Conservation (phyloP, 37 sponge, comb jelly and placozoan genomes). For the Cliona cf. orientalis region DNA sequence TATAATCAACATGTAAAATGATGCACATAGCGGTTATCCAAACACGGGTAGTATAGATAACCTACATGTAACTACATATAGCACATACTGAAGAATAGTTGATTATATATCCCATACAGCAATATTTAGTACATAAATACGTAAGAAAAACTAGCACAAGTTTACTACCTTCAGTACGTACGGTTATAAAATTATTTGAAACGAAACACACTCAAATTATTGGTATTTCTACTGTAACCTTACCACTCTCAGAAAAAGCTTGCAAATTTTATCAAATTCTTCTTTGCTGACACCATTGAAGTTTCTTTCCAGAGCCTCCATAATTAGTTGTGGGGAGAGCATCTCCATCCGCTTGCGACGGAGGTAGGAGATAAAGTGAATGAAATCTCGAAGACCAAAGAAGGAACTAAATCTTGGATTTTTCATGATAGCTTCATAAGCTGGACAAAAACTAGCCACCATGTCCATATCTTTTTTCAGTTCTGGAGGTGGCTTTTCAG, state of each 20-base stretch:
- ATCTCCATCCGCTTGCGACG: conserved; percentile 43
- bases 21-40: too few species aligned
- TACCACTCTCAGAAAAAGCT: conserved; percentile 61
- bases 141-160: too few species aligned
- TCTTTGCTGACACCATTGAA: conserved; percentile 79
- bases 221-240: not conserved
- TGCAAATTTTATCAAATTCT: conserved; percentile 61
- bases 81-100: too few species aligned
- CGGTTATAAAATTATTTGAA: not conserved
- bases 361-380: conserved; percentile 84
- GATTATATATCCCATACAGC: too few species aligned
- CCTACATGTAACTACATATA: too few species aligned
- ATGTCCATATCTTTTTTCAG: conserved; percentile 46
- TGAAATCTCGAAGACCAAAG: conserved; percentile 90
- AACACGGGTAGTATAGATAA: too few species aligned
- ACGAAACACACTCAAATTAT: not conserved
- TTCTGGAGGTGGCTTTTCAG: conserved; percentile 63
- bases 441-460: conserved; percentile 51
- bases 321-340: conserved; percentile 65
- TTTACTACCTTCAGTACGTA: too few species aligned
- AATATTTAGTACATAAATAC: too few species aligned
- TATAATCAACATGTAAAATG: too few species aligned
- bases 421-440: conserved; percentile 51
- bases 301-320: conserved; percentile 90
- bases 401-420: conserved; percentile 33